Base-by-base conservation (phyloP, 2,888 invertebrate genomes). In the Oxyscelio sp. region DNA sequence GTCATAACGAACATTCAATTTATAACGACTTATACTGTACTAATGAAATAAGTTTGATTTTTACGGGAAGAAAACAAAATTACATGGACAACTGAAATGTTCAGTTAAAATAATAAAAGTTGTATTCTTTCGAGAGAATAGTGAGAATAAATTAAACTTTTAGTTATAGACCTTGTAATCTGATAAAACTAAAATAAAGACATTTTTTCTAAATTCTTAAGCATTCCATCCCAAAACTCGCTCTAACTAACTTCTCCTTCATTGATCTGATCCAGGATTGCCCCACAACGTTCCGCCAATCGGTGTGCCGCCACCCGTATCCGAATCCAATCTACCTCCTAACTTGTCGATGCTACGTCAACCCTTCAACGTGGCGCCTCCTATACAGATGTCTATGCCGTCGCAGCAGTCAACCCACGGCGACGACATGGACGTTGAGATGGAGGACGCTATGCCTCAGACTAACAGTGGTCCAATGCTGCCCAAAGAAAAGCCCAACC, bases 341-440 rank as follows among this genome's bases (percentile, higher is more conserved):
- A 92, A 89, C 82, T 78, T 93, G 66, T 92, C 92, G 22, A 93
- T 93, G 92, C 83, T 94, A 90, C 93, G 88, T 0, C 95, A 92
- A 90, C 94, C 89, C 75, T 95, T 87, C 87, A 91, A 91, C 13
- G 92, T 94, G 2, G 93, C 92, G 4, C 93, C 94, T 9, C 93
- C 43, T 88, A 92, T 40, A 91, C 91, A 80, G 85, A 75, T 94
- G 86, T 88, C 89, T 0, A 73, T 87, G 13, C 66, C 56, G 9
- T 68, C 82, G 63, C 83, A 81, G 1, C 90, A 88, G n/a, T 92
- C 94, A 13, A 92, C 92, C 59, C 94, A 95, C 59, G 97, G 97
- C 68, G 97, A 97, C 90, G 97, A 97, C 68, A 97, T 97, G 97
- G 97, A 97, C 87, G 95, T 97, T 48, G 97, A 97, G 92, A 96